phyloP scores from a whole-genome alignment of 1,140 invertebrate species.

The Rhyacophila brunnea region DNA sequence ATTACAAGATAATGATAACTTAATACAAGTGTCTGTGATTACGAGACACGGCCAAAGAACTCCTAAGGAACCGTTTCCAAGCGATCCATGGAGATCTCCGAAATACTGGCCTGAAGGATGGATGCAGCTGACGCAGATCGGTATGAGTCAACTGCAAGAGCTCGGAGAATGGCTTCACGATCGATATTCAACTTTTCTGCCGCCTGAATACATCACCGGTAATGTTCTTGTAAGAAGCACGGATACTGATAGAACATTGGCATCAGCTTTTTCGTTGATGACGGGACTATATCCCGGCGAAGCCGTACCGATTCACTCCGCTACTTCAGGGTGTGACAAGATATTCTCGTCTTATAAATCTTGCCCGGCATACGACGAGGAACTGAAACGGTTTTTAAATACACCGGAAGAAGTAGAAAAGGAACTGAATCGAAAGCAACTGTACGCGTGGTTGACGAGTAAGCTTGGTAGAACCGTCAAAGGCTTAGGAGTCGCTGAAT shows the following conservation, averaged over 20 bases:
- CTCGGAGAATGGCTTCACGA: slow-evolving; percentile 18
- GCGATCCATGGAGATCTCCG: slow-evolving; percentile 21
- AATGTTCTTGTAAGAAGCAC: slow-evolving; percentile 28
- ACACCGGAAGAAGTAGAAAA: slow-evolving; percentile 2
- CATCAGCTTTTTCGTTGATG: slow-evolving; percentile 22
- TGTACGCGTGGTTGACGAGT: slow-evolving; percentile 19
- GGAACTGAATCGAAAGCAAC: slow-evolving; percentile 5
- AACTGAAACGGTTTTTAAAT: slow-evolving; percentile 2
- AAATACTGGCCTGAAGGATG: slow-evolving; percentile 32
- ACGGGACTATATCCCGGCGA: slow-evolving; percentile 28
- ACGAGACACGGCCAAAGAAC: slow-evolving; percentile 30
- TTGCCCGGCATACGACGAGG: slow-evolving; percentile 22
- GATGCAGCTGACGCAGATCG: slow-evolving; percentile 27
- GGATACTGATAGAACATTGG: slow-evolving; percentile 21
- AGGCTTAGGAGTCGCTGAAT: neutral
- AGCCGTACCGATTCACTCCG: slow-evolving; percentile 21
- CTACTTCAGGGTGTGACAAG: slow-evolving; percentile 4
- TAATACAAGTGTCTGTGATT: slow-evolving; percentile 30
- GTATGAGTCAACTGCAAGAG: slow-evolving; percentile 19
- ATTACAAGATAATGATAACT: neutral
- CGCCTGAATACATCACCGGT: slow-evolving; percentile 4
- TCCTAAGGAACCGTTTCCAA: slow-evolving; percentile 23
- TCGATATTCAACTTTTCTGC: slow-evolving; percentile 25
- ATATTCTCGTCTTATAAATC: slow-evolving; percentile 9
- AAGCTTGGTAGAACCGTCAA: slow-evolving; percentile 10